Evolutionary conservation across 2,113 vertebrate species (phyloP).

Genomic region (Trochalopteron elliotii): DNA sequence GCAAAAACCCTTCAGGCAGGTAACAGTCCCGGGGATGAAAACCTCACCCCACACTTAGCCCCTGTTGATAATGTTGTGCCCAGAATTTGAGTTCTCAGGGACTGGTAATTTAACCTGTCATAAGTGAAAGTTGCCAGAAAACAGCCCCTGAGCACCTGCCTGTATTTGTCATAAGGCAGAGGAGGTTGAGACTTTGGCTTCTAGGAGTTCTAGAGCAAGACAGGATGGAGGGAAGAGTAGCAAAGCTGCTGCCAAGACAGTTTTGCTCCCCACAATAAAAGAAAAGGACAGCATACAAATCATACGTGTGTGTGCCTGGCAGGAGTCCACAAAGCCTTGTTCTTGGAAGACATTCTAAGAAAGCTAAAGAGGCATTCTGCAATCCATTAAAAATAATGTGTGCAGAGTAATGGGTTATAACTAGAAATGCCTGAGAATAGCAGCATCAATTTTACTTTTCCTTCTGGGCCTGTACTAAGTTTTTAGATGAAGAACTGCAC

Average conservation of each 20-base stretch:
- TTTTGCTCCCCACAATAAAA: neutral
- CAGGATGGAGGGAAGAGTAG: neutral
- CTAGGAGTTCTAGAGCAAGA: neutral
- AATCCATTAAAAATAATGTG: constrained; percentile 34
- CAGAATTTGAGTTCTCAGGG: neutral
- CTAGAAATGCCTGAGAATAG: neutral
- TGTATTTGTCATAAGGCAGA: neutral
- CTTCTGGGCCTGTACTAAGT: neutral
- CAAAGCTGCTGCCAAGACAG: constrained; percentile 17
- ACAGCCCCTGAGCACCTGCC: neutral
- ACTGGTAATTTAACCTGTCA: neutral
- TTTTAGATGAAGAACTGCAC: neutral
- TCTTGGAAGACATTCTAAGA: constrained; percentile 37
- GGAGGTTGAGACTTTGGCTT: neutral
- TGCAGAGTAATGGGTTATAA: constrained; percentile 7
- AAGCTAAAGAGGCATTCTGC: neutral
- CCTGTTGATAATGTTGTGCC: neutral
- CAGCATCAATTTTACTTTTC: neutral
- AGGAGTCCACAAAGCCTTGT: constrained; percentile 19
- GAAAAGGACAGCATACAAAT: constrained; percentile 20
- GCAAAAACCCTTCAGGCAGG: neutral
- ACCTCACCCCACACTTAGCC: neutral
- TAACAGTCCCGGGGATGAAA: neutral
- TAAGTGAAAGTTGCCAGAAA: neutral
- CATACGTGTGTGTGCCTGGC: neutral